Conservation (phyloP, 1,140 invertebrate genomes). For the Caenorhabditis brenneri region DNA sequence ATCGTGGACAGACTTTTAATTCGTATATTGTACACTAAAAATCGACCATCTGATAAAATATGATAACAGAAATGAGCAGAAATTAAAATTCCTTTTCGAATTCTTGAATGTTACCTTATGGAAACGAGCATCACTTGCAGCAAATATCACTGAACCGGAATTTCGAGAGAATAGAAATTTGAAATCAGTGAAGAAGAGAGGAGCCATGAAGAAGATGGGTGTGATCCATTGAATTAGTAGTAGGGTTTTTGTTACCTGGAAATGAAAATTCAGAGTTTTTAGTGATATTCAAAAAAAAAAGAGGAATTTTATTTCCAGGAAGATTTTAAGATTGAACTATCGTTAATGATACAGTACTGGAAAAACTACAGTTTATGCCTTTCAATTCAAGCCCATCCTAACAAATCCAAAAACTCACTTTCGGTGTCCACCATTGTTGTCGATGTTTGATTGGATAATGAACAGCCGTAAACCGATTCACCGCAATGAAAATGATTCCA, state of each 20-base stretch:
- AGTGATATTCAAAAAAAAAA: not conserved
- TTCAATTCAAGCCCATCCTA: too few species aligned
- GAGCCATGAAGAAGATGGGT: slow-evolving; percentile 53
- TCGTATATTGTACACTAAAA: slow-evolving; percentile 29
- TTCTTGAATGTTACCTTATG: slow-evolving; percentile 25
- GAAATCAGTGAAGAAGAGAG: slow-evolving; percentile 52
- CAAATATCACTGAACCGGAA: slow-evolving; percentile 46
- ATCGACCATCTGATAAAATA: slow-evolving; percentile 4
- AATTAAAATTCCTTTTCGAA: not conserved
- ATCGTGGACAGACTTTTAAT: slow-evolving; percentile 13
- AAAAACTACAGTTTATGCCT: too few species aligned
- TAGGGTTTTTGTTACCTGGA: slow-evolving; percentile 47
- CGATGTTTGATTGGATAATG: slow-evolving; percentile 44
- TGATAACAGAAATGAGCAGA: slow-evolving; percentile 12
- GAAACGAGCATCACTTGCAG: slow-evolving; percentile 36
- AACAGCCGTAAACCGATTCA: slow-evolving; percentile 51
- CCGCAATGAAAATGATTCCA: slow-evolving; percentile 57
- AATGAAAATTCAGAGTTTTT: not conserved
- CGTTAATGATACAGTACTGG: too few species aligned
- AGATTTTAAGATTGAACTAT: too few species aligned
- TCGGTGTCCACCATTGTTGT: slow-evolving; percentile 46
- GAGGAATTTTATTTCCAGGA: too few species aligned
- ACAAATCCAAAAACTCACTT: too few species aligned
- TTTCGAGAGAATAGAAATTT: slow-evolving; percentile 51
- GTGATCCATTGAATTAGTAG: slow-evolving; percentile 56